Evolutionary conservation across 2,113 vertebrate genomes (phyloP), one percentile per base, ranked within the genome.

Genomic region (Pogona vitticeps): DNA sequence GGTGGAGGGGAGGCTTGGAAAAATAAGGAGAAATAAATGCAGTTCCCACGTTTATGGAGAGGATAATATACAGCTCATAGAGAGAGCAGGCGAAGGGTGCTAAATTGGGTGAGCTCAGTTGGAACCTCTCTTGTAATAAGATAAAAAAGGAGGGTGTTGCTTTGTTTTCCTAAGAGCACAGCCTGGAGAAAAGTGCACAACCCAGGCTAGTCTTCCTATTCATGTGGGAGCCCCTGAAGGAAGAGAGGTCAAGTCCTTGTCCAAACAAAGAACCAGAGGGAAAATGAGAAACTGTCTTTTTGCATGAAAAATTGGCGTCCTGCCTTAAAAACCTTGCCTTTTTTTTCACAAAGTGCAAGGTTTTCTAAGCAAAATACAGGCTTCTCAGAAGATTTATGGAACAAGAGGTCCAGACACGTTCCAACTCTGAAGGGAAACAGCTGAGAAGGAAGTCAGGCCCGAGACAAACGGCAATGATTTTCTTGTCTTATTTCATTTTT

Each of bases 191-290:
- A 83, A 78, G 70, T 0, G 0, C 70, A 2, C 38, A 87, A 23
- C 75, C 86, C 82, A 78, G 1, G 6, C 17, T 1, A 9, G 46
- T 82, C 84, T 83, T 89, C 77, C 61, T 92, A 80, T 80, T 58
- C 58, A 46, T 63, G 71, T 65, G 9, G 31, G 72, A 23, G 67
- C 71, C 82, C n/a, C 75, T 83, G 58, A 6, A 40, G 86, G 52
- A n/a, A n/a, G 33, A 86, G 36, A 36, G 36, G 59, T 78, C 3
- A 65, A 86, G 70, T 84, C 80, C 82, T 82, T 87, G 15, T 76
- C 13, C 42, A 73, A 26, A 68, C 52, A 90, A 65, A 28, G 86
- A 83, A n/a, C 79, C 90, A 61, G 58, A 85, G 1, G 17, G 6
- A 14, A 40, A 88, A 72, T 40, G 77, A 1, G 10, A 3, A 9